phyloP scores from a whole-genome alignment of 1,140 invertebrate genomes.

The Cyclina sinensis region DNA sequence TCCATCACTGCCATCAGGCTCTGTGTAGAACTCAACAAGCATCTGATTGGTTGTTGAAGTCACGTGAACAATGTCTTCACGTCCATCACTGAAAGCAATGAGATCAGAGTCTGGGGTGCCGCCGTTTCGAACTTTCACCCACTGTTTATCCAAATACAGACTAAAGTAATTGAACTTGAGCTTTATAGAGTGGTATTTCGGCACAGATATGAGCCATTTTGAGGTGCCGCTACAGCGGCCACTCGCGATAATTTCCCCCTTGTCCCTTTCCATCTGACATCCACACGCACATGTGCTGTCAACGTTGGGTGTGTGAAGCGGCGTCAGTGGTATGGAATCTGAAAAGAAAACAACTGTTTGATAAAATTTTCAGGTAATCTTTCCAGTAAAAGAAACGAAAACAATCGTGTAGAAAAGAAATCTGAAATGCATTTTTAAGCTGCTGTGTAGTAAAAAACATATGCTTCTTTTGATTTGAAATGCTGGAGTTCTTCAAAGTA shows the following conservation, averaged over 20 bases:
- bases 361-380: too few relatives aligned
- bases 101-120: constrained; percentile 69
- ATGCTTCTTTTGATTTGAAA: too few relatives aligned
- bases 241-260: constrained; percentile 79
- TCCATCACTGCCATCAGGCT: constrained; percentile 20
- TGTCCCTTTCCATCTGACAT: constrained; percentile 63
- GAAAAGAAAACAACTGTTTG: constrained; percentile 1
- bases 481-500: too few relatives aligned
- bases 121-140: constrained; percentile 80
- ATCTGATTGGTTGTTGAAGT: constrained; percentile 76
- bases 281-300: constrained; percentile 78
- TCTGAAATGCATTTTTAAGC: too few relatives aligned
- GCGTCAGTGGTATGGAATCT: constrained; percentile 78
- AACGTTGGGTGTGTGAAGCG: constrained; percentile 71
- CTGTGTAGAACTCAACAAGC: constrained; percentile 76
- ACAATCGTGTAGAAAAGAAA: too few relatives aligned
- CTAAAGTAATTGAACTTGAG: constrained; percentile 78
- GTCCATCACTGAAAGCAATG: constrained; percentile 73
- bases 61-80: constrained; percentile 69
- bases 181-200: constrained; percentile 66
- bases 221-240: constrained; percentile 80
- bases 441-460: too few relatives aligned
- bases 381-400: too few relatives aligned
- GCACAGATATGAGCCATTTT: constrained; percentile 75
- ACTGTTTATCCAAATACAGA: constrained; percentile 76